These are phyloP conservation scores for Carterocephalus palaemon DNA, from an alignment of 2,888 invertebrate species.

Conservation along the genomic window DNA sequence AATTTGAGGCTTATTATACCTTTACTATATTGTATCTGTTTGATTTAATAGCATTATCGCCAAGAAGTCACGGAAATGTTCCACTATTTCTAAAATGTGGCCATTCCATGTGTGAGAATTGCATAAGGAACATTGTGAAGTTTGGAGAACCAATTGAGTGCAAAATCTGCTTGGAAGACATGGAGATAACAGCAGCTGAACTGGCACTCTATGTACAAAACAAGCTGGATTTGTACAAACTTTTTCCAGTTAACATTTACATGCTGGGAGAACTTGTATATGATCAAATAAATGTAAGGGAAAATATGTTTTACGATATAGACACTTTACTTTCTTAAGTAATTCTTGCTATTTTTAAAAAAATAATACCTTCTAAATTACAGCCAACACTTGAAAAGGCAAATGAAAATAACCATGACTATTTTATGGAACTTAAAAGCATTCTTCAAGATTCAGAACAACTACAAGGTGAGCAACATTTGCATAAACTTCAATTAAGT, in stretches of 20 bases:
- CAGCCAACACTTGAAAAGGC: slow-evolving; percentile 29
- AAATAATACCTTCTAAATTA: slow-evolving; percentile 19
- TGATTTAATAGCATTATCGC: slow-evolving; percentile 37
- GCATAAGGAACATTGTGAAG: slow-evolving; percentile 63
- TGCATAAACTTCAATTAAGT: too few relatives aligned
- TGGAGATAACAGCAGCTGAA: slow-evolving; percentile 43
- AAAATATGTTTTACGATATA: slow-evolving; percentile 2
- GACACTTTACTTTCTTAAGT: slow-evolving; percentile 16
- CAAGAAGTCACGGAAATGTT: slow-evolving; percentile 46
- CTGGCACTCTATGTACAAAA: slow-evolving; percentile 39
- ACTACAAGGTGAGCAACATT: slow-evolving; percentile 45
- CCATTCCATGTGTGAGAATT: slow-evolving; percentile 83
- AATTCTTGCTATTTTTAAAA: too few relatives aligned
- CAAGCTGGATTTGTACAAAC: slow-evolving; percentile 44
- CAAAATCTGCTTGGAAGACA: slow-evolving; percentile 61
- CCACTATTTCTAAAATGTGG: slow-evolving; percentile 83
- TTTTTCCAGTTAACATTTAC: slow-evolving; percentile 59
- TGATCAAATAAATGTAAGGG: slow-evolving; percentile 50
- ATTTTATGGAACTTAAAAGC: slow-evolving; percentile 51
- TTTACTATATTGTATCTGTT: not conserved
- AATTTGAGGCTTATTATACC: too few relatives aligned
- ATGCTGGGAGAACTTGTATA: slow-evolving; percentile 61
- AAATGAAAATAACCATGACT: slow-evolving; percentile 34
- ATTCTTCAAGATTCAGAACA: slow-evolving; percentile 45
- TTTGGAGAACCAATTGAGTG: slow-evolving; percentile 69